Evolutionary conservation across 2,113 vertebrate genomes (phyloP), one percentile per base, ranked within the genome.

Genomic region (Numida meleagris): DNA sequence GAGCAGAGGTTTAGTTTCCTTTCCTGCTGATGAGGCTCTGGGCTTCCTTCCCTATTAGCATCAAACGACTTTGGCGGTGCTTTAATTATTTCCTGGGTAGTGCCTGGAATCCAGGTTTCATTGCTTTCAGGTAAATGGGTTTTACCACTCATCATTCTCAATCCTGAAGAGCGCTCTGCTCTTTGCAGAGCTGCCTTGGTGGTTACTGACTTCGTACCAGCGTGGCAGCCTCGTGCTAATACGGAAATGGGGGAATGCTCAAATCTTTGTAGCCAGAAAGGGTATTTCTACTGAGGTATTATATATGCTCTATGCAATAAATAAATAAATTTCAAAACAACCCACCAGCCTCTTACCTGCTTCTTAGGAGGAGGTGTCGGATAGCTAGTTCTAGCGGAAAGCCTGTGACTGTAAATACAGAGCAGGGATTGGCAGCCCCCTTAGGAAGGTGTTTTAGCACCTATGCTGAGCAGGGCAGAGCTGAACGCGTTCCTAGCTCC

Each of bases 391-490:
- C 53, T 84, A 82, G 81, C 70, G 82, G 80, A 68, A 86, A 83
- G 68, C 65, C 63, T 71, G 36, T 70, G 76, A 10, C 42, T 88
- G 42, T 80, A 57, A 81, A 40, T 7, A 63, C 31, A 5, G 67
- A 94, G 61, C 65, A 89, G 82, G 80, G 87, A 65, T 71, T 1
- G 88, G 88, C 88, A 92, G 94, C 88, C 73, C 67, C 65, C 40
- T 83, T 86, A 65, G 94, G 92, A 94, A 83, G 92, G 83, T 95
- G 88, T 88, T 82, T 84, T 95, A 96, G 94, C 96, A 96, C 95
- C 92, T 1, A 77, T 72, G 82, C 88, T 75, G 90, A 86, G 76
- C 92, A 63, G 68, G 88, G 76, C 94, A 95, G 92, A 91, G 90
- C 82, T 86, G 85, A 74, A n/a, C 5, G 43, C n/a, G 68, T 51